Base-by-base conservation (phyloP, 2,113 vertebrate species). In the Plecotus auritus region DNA sequence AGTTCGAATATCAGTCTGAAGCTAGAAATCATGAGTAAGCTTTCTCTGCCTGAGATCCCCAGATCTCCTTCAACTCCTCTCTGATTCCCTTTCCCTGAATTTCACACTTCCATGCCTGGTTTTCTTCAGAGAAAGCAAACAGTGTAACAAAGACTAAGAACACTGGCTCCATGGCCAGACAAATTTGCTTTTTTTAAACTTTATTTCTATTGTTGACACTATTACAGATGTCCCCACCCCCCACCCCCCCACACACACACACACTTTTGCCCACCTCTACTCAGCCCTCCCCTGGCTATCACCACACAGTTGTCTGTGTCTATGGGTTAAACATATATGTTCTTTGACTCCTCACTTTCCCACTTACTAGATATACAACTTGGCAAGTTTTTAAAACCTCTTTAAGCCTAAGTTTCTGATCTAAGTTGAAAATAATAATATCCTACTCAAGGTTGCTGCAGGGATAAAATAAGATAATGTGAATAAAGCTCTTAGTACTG, bases 401-500 rank as follows among this genome's bases (percentile, higher is more conserved):
- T 88, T 95, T 92, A 92, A 96, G 70, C 59, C 45, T 87, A 85
- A 82, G 30, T 95, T 95, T 94, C 76, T 84, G 82, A 56, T 77
- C 32, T 86, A 84, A 91, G 47, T 89, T 95, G 85, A 72, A 95
- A 92, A 90, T 97, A 86, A 89, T 85, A 86, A 78, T 90, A 93
- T 73, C 69, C 49, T 91, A 78, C 83, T 77, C 37, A 83, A 83
- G 64, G 35, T 83, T 54, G 90, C 87, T 96, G 73, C 82, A 78
- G 82, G 92, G 84, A 92, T 95, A 90, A 84, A 95, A 86, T 96
- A 59, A 93, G 92, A 94, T 93, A 91, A 96, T 91, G 87, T 91
- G 93, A 85, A 84, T 88, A 88, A 93, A 94, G 94, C 93, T 94
- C 76, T 93, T 92, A 95, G 88, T 93, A 85, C 70, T 77, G 37